These are phyloP conservation scores for Euclidia mi DNA, from an alignment of 2,888 invertebrate genomes.

Conservation along the genomic window DNA sequence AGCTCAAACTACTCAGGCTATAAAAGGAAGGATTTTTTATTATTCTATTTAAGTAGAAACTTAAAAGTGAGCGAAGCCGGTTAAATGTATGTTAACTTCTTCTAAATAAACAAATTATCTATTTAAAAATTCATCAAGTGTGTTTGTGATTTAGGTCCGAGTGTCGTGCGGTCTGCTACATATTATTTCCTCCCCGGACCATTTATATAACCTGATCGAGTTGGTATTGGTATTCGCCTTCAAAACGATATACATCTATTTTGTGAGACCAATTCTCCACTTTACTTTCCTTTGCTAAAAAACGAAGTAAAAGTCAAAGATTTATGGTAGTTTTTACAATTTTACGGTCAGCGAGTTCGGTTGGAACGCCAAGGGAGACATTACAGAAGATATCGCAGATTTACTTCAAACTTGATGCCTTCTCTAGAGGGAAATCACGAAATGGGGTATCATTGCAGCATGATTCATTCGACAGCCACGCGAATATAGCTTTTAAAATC, in stretches of 20 bases:
- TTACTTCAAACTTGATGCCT: constrained; percentile 86
- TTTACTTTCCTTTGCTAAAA: constrained; percentile 54
- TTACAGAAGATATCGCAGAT: constrained; percentile 86
- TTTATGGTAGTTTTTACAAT: constrained; percentile 89
- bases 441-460: constrained; percentile 79
- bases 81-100: no score
- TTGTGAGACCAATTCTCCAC: constrained; percentile 38
- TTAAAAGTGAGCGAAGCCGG: no score
- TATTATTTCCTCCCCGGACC: constrained; percentile 10
- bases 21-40: no score
- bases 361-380: constrained; percentile 82
- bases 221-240: constrained; percentile 28
- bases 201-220: constrained; percentile 22
- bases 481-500: constrained; percentile 59
- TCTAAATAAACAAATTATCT: no score
- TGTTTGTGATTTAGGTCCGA: no score
- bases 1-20: no score
- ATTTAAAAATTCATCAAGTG: no score
- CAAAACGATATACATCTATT: constrained; percentile 52
- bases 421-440: constrained; percentile 85
- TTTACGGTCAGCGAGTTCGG: constrained; percentile 87
- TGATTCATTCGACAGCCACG: constrained; percentile 71
- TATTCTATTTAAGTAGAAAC: no score
- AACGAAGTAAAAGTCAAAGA: constrained; percentile 75
- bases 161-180: no score